Percentiles rank a stretch among this genome's conserved stretches.
These are phyloP conservation scores for Pentalonia nigronervosa DNA, from an alignment of 1,140 invertebrate species.

Conservation along the genomic window DNA sequence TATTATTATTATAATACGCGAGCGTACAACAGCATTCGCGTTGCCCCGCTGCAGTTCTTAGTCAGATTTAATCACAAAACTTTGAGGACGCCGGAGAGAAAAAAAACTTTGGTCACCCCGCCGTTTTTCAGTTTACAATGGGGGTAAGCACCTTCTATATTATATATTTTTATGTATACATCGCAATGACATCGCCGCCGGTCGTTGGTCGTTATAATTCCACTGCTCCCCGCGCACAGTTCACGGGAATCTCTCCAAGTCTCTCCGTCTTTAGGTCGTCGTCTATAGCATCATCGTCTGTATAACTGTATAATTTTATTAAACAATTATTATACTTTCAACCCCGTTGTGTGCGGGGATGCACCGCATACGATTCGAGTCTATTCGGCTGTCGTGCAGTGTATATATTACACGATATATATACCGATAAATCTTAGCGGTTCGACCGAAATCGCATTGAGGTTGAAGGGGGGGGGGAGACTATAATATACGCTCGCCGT, in stretches of 20 bases:
- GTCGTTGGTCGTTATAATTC: background rate
- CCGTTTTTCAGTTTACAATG: background rate
- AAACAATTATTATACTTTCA: background rate
- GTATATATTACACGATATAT: background rate
- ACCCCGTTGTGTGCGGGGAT: too few species aligned
- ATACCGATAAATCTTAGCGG: background rate
- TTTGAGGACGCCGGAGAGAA: background rate
- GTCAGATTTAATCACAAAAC: background rate
- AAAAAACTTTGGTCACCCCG: background rate
- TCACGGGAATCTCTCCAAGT: too few species aligned
- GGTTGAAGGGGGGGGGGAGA: background rate
- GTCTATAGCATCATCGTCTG: too few species aligned
- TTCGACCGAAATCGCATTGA: background rate
- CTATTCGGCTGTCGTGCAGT: background rate
- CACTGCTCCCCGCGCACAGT: background rate
- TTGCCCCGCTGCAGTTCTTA: background rate
- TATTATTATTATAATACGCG: background rate
- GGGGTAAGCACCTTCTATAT: background rate
- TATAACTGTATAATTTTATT: background rate
- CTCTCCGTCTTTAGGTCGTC: too few species aligned
- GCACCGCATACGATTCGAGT: background rate
- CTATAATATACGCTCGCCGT: too few species aligned
- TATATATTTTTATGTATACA: background rate
- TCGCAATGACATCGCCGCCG: background rate
- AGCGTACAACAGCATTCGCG: background rate